phyloP scores from a whole-genome alignment of 2,113 vertebrate species.

The Pelusios castaneus region DNA sequence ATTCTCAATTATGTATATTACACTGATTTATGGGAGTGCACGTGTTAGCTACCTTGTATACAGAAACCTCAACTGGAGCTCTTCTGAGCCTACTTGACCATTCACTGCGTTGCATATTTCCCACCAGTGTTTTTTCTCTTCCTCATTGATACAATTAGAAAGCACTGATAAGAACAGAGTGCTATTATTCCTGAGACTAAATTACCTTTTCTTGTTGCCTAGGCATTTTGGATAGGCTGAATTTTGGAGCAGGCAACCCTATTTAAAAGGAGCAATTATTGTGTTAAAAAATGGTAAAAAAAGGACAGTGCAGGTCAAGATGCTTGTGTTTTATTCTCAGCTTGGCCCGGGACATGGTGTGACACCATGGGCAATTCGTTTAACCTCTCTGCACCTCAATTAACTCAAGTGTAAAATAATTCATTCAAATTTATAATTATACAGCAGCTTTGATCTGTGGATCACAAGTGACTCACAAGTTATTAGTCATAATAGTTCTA shows the following conservation, averaged over 20 bases:
- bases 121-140: neutral
- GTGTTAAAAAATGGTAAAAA: neutral
- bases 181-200: neutral
- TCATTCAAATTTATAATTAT: constrained; percentile 42
- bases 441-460: neutral
- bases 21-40: constrained; percentile 7
- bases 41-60: neutral
- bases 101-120: rapidly evolving
- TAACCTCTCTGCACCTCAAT: constrained; percentile 28
- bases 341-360: neutral
- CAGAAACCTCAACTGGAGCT: neutral
- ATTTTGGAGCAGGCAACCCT: neutral
- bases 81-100: neutral
- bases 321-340: neutral
- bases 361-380: neutral
- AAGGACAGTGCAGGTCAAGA: neutral
- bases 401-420: constrained; percentile 8
- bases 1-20: neutral
- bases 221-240: neutral
- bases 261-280: neutral
- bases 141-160: neutral
- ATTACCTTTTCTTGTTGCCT: neutral
- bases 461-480: neutral
- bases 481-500: neutral
- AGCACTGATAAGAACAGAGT: neutral